Percentiles rank a stretch among this genome's conserved stretches.
phyloP scores from a whole-genome alignment of 2,888 invertebrate species.

The Prostheceraeus crozeri region DNA sequence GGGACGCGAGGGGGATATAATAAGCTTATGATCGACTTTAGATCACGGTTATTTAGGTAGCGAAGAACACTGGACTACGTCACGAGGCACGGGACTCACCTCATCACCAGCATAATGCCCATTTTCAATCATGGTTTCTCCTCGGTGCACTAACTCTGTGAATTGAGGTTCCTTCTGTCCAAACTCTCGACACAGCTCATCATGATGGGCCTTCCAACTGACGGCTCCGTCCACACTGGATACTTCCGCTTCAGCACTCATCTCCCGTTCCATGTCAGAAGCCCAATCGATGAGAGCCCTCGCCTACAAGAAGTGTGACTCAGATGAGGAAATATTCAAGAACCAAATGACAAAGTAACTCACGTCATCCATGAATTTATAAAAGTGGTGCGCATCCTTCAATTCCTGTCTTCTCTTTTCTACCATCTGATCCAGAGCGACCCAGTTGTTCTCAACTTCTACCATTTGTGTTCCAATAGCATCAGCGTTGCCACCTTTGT shows the following conservation, averaged over 20 bases:
- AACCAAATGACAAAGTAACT: neutral
- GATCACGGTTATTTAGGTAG: too few species aligned
- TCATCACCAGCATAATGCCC: constrained; percentile 2
- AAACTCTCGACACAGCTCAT: neutral
- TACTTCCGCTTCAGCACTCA: neutral
- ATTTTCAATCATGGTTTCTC: neutral
- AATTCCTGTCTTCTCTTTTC: constrained; percentile 16
- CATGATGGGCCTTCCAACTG: neutral
- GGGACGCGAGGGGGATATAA: too few species aligned
- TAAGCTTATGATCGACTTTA: too few species aligned
- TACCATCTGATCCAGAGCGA: neutral
- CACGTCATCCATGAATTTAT: neutral
- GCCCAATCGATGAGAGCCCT: neutral
- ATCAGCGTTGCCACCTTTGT: constrained; percentile 9
- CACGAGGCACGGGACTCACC: too few species aligned
- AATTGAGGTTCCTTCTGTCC: neutral
- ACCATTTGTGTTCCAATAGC: neutral
- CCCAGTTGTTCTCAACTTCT: neutral
- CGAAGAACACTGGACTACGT: too few species aligned
- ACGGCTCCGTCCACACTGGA: neutral
- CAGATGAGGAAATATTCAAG: too few species aligned
- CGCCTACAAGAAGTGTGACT: too few species aligned
- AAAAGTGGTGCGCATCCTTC: constrained; percentile 8
- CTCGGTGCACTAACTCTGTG: constrained; percentile 5
- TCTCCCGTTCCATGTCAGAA: neutral